A percentile compares a stretch with the other conserved stretches of the same genome.
Conservation (phyloP, 2,113 vertebrate species). For the Sterna hirundo region DNA sequence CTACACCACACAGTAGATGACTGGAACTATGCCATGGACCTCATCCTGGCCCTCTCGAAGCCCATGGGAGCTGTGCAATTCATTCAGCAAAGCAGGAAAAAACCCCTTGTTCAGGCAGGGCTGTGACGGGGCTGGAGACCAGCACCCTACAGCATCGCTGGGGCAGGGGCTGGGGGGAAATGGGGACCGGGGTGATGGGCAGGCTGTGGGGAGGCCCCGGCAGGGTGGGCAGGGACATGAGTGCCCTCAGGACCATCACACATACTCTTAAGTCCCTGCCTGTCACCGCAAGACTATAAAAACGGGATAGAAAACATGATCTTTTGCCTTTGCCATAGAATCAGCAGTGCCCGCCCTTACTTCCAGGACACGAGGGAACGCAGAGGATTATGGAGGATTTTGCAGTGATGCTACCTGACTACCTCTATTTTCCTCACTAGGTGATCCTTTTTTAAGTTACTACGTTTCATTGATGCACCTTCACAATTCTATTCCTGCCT, state of each 20-base stretch:
- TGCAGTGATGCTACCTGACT: background rate
- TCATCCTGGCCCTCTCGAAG: accelerated
- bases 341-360: background rate
- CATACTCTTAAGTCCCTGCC: accelerated
- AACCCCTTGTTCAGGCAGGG: background rate
- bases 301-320: background rate
- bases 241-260: accelerated
- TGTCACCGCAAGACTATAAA: background rate
- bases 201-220: background rate
- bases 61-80: background rate
- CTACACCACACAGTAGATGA: background rate
- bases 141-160: background rate
- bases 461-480: background rate
- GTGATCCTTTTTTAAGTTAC: background rate
- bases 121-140: background rate
- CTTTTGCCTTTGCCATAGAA: background rate
- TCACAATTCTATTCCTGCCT: background rate
- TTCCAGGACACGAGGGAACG: background rate
- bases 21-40: background rate
- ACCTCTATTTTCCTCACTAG: background rate
- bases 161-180: background rate
- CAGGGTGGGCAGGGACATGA: accelerated
- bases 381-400: background rate
- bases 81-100: background rate
- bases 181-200: background rate